Evolutionary conservation across 2,113 vertebrate genomes (phyloP).

Genomic region (Abramis brama): DNA sequence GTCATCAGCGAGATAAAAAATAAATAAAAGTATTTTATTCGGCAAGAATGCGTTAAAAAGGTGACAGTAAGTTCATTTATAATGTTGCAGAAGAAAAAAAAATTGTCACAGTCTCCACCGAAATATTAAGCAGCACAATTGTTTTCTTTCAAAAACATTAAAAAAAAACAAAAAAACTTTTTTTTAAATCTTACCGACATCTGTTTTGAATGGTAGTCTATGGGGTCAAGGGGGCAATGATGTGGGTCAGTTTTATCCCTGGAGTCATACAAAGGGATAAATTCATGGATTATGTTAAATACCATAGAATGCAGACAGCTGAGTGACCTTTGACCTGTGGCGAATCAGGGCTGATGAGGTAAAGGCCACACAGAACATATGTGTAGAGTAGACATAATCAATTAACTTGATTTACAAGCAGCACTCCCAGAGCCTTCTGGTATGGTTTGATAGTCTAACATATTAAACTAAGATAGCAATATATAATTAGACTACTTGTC

Average conservation of each 20-base stretch:
- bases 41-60: not conserved
- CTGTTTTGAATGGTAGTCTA: not conserved
- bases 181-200: not conserved
- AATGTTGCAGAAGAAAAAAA: no score
- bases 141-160: no score
- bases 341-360: not conserved
- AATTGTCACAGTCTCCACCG: no score
- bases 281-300: not conserved
- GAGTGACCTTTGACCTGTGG: constrained; percentile 23
- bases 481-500: no score
- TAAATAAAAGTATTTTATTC: not conserved
- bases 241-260: not conserved
- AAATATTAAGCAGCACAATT: no score
- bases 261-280: not conserved
- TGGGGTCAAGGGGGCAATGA: not conserved
- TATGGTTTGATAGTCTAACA: not conserved
- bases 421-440: not conserved
- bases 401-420: not conserved
- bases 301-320: not conserved
- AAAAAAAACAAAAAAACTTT: no score
- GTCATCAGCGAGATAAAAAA: not conserved
- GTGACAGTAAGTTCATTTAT: no score
- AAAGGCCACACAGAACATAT: not conserved
- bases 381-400: not conserved
- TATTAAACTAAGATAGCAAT: not conserved